Conservation (phyloP, 2,113 vertebrate species). For the Python bivittatus region DNA sequence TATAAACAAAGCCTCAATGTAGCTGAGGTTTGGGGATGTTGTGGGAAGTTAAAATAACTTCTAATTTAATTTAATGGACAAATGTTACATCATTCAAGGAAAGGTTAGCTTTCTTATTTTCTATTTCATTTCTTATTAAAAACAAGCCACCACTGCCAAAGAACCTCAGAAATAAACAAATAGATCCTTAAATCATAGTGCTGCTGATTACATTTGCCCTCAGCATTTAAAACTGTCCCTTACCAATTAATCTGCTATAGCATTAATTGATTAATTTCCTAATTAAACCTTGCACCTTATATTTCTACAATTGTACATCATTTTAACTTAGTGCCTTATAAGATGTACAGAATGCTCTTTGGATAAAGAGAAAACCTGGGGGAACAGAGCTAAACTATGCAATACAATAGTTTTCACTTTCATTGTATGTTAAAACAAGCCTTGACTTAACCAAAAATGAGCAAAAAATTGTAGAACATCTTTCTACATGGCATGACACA, state of each 20-base stretch:
- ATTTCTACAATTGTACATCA: neutral
- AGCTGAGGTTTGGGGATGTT: neutral
- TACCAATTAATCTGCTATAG: neutral
- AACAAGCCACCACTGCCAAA: neutral
- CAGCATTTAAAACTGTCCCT: conserved; percentile 2
- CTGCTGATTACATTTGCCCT: conserved; percentile 15
- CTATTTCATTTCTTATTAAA: conserved; percentile 5
- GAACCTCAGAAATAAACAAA: conserved; percentile 12
- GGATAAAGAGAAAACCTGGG: neutral
- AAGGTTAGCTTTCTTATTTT: neutral
- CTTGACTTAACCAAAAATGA: neutral
- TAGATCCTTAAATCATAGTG: conserved; percentile 17
- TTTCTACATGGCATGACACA: neutral
- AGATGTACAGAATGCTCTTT: neutral
- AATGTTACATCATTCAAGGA: neutral
- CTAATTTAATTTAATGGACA: neutral
- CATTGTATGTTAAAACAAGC: neutral
- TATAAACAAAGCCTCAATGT: neutral
- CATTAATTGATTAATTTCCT: conserved; percentile 17
- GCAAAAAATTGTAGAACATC: no score
- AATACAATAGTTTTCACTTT: neutral
- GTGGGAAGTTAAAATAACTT: neutral
- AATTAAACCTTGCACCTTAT: conserved; percentile 1
- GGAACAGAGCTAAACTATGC: neutral
- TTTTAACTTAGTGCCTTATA: conserved; percentile 10